Evolutionary conservation across 2,797 vertebrate species (phyloP).

Genomic region (Gymnothorax reevesii): DNA sequence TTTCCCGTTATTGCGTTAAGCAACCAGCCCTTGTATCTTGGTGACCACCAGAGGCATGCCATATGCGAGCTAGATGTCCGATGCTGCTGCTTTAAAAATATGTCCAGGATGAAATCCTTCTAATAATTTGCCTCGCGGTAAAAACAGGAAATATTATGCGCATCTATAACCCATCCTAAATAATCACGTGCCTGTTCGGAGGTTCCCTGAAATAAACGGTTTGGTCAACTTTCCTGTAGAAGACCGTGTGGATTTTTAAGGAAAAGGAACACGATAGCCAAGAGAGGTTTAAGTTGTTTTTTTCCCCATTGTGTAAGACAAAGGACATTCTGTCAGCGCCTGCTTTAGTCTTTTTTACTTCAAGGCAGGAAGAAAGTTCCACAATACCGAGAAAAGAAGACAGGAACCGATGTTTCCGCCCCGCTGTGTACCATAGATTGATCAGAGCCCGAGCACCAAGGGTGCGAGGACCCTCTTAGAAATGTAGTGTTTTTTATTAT

Average conservation of each 20-base stretch:
- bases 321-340: conserved; percentile 48
- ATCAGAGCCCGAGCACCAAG: background rate
- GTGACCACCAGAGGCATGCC: background rate
- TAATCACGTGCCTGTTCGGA: background rate
- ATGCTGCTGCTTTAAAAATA: background rate
- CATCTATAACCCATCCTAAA: conserved; percentile 17
- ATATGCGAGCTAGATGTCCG: background rate
- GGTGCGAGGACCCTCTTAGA: no score
- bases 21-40: background rate
- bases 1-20: background rate
- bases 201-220: background rate
- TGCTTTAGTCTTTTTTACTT: conserved; percentile 4
- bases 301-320: conserved; percentile 33
- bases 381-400: background rate
- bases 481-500: no score
- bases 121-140: background rate
- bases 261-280: background rate
- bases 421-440: background rate
- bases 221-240: background rate
- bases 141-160: background rate
- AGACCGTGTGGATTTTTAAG: background rate
- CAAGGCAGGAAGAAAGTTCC: conserved; percentile 3
- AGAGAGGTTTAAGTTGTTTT: background rate
- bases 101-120: background rate
- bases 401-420: background rate